A percentile compares a stretch with the other conserved stretches of the same genome.
phyloP scores from a whole-genome alignment of 1,140 invertebrate species.

The Solen grandis region DNA sequence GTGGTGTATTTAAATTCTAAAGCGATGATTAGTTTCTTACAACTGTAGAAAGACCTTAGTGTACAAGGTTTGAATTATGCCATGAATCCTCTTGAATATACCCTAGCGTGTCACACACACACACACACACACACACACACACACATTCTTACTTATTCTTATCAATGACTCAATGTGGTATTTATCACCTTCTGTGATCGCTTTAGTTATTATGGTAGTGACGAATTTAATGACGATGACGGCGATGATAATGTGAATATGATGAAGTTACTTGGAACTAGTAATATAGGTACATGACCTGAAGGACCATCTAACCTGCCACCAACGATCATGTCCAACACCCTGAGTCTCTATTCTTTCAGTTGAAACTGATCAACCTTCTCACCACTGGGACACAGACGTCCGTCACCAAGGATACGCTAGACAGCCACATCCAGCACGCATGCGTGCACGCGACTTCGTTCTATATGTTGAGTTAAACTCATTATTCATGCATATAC shows the following conservation, averaged over 20 bases:
- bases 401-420: conserved; percentile 4
- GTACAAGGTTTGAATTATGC: no score
- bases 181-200: neutral
- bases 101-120: no score
- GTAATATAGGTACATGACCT: neutral
- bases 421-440: neutral
- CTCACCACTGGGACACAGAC: neutral
- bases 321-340: neutral
- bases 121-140: no score
- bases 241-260: neutral
- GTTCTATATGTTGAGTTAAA: neutral
- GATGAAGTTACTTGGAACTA: neutral
- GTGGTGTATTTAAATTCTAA: no score
- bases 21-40: no score
- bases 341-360: neutral
- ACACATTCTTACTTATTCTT: no score
- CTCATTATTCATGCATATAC: no score
- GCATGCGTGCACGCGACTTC: neutral
- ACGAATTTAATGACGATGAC: neutral
- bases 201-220: neutral
- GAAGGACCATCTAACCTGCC: neutral
- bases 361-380: neutral
- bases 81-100: no score
- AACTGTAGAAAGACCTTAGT: no score
- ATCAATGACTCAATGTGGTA: neutral